These are phyloP conservation scores for Malachius bipustulatus DNA, from an alignment of 2,888 invertebrate species.

Conservation along the genomic window DNA sequence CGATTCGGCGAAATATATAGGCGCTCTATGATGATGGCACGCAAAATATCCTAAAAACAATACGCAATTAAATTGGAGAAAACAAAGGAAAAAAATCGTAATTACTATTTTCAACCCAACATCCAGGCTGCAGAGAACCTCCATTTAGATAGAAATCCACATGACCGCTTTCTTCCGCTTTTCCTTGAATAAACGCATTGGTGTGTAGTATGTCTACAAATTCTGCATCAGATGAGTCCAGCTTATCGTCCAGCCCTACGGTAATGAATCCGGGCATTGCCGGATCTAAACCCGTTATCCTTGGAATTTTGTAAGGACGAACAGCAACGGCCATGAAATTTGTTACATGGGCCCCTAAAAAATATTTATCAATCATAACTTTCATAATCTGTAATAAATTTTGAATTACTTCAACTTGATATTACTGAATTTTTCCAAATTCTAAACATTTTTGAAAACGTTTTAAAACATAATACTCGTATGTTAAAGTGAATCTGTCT, in stretches of 20 bases:
- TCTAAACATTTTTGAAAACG: no score
- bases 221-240: conserved; percentile 50
- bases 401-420: no score
- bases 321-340: conserved; percentile 45
- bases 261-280: conserved; percentile 56
- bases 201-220: conserved; percentile 64
- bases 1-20: conserved; percentile 52
- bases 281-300: conserved; percentile 57
- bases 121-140: conserved; percentile 56
- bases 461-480: no score
- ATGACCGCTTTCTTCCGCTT: conserved; percentile 52
- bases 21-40: conserved; percentile 52
- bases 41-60: conserved; percentile 43
- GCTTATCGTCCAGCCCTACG: conserved; percentile 40
- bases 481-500: no score
- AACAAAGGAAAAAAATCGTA: conserved; percentile 1
- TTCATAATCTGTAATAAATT: no score
- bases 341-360: conserved; percentile 47
- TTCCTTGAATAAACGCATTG: conserved; percentile 56
- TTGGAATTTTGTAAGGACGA: conserved; percentile 40
- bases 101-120: conserved; percentile 40
- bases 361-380: no score
- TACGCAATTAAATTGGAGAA: conserved; percentile 4
- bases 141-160: conserved; percentile 64
- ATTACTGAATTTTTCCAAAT: no score